Evolutionary conservation across 2,888 invertebrate species (phyloP).

Genomic region (Sepiola atlantica): DNA sequence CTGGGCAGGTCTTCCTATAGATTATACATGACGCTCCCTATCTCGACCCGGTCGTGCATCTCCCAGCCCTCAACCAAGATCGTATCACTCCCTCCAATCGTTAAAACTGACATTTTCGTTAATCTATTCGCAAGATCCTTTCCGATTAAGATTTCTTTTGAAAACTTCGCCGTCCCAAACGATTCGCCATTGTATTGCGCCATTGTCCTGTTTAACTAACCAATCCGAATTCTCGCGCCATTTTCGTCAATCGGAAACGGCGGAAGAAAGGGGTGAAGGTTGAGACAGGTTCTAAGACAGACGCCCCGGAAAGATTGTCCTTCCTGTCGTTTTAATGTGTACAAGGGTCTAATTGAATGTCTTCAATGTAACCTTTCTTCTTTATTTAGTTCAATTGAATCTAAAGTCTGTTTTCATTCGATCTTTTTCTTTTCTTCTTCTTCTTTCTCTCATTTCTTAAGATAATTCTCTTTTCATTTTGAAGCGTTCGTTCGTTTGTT

Average conservation of each 20-base stretch:
- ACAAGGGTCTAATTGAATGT: not conserved
- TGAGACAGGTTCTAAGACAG: not conserved
- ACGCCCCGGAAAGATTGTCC: not conserved
- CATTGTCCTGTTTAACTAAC: not conserved
- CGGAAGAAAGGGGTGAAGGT: not conserved
- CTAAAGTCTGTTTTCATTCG: not conserved
- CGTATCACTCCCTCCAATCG: not conserved
- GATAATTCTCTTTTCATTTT: too few species aligned
- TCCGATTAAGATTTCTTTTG: slow-evolving; percentile 1
- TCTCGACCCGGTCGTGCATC: not conserved
- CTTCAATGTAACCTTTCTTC: not conserved
- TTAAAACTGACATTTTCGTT: not conserved
- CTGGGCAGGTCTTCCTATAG: too few species aligned
- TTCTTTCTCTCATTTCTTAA: not conserved
- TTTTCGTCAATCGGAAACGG: not conserved
- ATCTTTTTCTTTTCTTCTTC: not conserved
- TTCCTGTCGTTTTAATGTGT: not conserved
- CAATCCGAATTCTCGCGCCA: not conserved
- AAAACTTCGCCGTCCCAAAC: not conserved
- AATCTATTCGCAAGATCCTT: not conserved
- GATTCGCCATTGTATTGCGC: not conserved
- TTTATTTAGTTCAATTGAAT: not conserved
- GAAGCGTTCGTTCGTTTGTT: too few species aligned
- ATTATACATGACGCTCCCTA: too few species aligned
- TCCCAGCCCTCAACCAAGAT: not conserved